Conservation (phyloP, 2,797 vertebrate species). For the Coreius guichenoti region DNA sequence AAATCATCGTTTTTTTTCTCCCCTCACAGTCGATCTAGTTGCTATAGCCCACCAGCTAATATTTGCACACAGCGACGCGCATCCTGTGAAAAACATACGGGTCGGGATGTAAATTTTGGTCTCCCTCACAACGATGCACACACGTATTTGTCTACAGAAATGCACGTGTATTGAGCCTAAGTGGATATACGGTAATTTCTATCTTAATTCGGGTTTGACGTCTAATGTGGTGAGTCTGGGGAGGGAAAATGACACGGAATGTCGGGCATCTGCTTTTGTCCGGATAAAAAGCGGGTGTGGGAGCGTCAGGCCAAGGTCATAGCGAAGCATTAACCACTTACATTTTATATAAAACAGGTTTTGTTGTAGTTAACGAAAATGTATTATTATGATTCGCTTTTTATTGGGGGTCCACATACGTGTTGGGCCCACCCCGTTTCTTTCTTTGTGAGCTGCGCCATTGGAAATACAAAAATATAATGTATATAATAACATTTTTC, state of each 20-base stretch:
- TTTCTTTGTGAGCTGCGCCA: slow-evolving; percentile 41
- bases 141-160: neutral
- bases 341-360: neutral
- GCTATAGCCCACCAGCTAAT: slow-evolving; percentile 34
- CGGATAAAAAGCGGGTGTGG: slow-evolving; percentile 54
- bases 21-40: slow-evolving; percentile 12
- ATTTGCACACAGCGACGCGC: slow-evolving; percentile 52
- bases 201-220: slow-evolving; percentile 12
- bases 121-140: neutral
- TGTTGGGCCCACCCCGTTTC: slow-evolving; percentile 16
- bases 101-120: neutral
- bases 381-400: neutral
- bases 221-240: slow-evolving; percentile 49
- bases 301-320: slow-evolving; percentile 72
- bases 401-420: neutral
- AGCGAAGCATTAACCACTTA: neutral
- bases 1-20: neutral
- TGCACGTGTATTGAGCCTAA: neutral
- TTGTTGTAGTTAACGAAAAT: neutral
- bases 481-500: neutral
- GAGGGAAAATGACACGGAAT: slow-evolving; percentile 60
- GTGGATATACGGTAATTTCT: neutral
- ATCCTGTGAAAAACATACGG: slow-evolving; percentile 32
- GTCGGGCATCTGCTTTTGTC: slow-evolving; percentile 71
- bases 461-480: slow-evolving; percentile 1